Evolutionary conservation across 2,113 vertebrate genomes (phyloP).

Genomic region (Thinocorus orbignyianus): DNA sequence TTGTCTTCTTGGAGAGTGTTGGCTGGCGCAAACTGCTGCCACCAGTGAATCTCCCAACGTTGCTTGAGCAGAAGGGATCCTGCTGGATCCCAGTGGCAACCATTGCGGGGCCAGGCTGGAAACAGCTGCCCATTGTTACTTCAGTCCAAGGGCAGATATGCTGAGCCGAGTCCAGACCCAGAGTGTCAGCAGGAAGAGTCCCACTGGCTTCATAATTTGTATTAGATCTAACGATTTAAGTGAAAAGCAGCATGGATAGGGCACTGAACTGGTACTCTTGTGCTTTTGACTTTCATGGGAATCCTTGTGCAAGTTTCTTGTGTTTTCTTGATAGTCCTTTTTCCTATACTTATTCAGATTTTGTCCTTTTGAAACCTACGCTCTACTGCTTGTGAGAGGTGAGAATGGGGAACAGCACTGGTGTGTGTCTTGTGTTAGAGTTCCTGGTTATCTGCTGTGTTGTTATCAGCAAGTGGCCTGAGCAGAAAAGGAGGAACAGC

Average conservation of each 20-base stretch:
- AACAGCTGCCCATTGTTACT: background rate
- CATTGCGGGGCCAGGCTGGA: background rate
- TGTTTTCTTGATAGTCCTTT: background rate
- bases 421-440: fast-evolving
- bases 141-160: background rate
- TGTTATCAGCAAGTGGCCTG: background rate
- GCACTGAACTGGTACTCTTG: background rate
- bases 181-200: background rate
- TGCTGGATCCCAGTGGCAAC: background rate
- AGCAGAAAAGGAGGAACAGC: background rate
- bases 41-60: background rate
- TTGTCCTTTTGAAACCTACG: background rate
- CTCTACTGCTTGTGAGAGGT: background rate
- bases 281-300: background rate
- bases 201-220: background rate
- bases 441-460: background rate
- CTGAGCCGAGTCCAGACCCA: background rate
- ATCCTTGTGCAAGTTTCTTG: background rate
- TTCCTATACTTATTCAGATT: background rate
- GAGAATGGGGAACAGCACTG: background rate
- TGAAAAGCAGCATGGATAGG: background rate
- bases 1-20: background rate
- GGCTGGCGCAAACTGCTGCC: background rate
- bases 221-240: background rate
- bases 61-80: background rate